phyloP scores from a whole-genome alignment of 1,140 invertebrate genomes.

The Kradibia gibbosae region DNA sequence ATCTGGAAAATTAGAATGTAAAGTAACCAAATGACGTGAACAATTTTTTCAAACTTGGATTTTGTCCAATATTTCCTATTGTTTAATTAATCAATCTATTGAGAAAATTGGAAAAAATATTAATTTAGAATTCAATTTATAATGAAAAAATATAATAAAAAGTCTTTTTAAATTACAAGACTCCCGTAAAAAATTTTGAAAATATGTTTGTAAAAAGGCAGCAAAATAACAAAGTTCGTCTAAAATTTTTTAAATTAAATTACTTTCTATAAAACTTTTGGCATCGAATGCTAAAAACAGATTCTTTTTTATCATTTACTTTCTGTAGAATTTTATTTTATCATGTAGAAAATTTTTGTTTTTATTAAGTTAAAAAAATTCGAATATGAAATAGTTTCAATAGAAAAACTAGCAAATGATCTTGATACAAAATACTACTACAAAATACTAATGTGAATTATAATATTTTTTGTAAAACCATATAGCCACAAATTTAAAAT shows the following conservation, averaged over 20 bases:
- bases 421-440: too few species aligned
- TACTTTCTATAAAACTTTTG: background rate
- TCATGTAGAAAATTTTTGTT: background rate
- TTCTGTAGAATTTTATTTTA: background rate
- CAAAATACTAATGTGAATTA: too few species aligned
- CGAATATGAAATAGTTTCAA: too few species aligned
- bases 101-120: slow-evolving; percentile 15
- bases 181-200: slow-evolving; percentile 8
- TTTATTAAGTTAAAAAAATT: background rate
- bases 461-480: too few species aligned
- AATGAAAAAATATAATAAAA: background rate
- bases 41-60: slow-evolving; percentile 19
- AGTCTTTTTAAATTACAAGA: slow-evolving; percentile 14
- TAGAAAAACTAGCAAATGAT: background rate
- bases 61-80: slow-evolving; percentile 7
- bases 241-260: background rate
- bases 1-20: background rate
- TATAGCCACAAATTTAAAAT: too few species aligned
- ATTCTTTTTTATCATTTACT: background rate
- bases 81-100: background rate
- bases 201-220: background rate
- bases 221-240: background rate
- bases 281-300: background rate
- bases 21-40: slow-evolving; percentile 3
- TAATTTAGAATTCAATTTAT: background rate